Conservation (phyloP, 1,140 invertebrate genomes). For the Coboldia fuscipes region DNA sequence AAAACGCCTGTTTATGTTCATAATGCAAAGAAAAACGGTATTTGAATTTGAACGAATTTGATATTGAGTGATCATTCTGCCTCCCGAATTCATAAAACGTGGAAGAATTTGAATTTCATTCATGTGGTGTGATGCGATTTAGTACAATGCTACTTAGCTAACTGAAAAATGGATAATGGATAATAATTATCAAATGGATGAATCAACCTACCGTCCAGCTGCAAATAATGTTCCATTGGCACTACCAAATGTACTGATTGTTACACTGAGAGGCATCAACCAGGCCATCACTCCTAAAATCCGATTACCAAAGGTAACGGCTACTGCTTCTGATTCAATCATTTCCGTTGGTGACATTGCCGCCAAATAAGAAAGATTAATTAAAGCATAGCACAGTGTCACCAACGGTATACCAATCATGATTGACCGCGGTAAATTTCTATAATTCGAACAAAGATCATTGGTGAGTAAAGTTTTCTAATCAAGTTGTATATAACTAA, state of each 20-base stretch:
- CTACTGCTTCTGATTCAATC: conserved; percentile 87
- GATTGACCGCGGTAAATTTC: conserved; percentile 87
- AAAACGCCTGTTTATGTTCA: too few relatives aligned
- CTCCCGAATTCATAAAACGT: too few relatives aligned
- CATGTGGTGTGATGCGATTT: too few relatives aligned
- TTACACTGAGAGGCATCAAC: conserved; percentile 87
- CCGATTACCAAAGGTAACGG: conserved; percentile 76
- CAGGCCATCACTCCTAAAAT: conserved; percentile 69
- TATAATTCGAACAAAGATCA: conserved; percentile 23
- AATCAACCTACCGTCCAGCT: conserved; percentile 41
- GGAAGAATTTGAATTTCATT: too few relatives aligned
- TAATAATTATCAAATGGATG: too few relatives aligned
- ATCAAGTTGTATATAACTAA: not conserved
- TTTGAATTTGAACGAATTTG: too few relatives aligned
- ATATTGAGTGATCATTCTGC: too few relatives aligned
- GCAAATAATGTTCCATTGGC: conserved; percentile 91
- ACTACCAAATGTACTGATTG: conserved; percentile 90
- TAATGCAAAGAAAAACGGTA: too few relatives aligned
- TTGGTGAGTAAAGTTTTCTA: not conserved
- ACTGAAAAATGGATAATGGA: too few relatives aligned
- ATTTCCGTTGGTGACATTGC: conserved; percentile 90
- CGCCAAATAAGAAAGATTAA: conserved; percentile 91
- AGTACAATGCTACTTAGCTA: too few relatives aligned
- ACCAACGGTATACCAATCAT: conserved; percentile 91
- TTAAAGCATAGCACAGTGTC: conserved; percentile 85